phyloP scores from a whole-genome alignment of 2,888 invertebrate genomes.

The Orthosia gracilis region DNA sequence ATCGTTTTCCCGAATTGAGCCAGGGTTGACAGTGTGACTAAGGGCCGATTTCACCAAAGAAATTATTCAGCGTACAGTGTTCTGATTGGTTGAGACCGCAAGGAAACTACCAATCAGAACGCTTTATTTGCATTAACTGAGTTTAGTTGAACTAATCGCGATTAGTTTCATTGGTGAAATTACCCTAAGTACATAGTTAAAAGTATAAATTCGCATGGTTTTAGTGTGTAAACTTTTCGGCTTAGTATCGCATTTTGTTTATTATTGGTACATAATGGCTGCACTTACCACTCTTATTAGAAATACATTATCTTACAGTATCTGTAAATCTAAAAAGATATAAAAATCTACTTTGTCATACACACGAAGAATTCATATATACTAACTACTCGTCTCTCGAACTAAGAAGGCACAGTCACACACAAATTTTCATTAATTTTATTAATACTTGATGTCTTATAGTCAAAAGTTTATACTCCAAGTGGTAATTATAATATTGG shows the following conservation, averaged over 20 bases:
- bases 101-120: too few species aligned
- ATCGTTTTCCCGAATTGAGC: background rate
- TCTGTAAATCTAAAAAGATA: constrained; percentile 67
- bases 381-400: constrained; percentile 51
- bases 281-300: constrained; percentile 15
- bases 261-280: constrained; percentile 11
- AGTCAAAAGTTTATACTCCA: constrained; percentile 7
- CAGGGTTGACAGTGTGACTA: background rate
- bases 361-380: constrained; percentile 62
- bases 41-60: too few species aligned
- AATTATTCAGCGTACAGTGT: too few species aligned
- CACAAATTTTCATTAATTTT: constrained; percentile 52
- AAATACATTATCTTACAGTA: constrained; percentile 37
- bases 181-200: too few species aligned
- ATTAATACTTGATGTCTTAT: constrained; percentile 62
- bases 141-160: too few species aligned
- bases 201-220: too few species aligned
- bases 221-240: background rate
- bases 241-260: constrained; percentile 11
- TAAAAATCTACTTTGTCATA: constrained; percentile 73
- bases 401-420: constrained; percentile 72
- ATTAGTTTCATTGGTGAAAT: too few species aligned
- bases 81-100: too few species aligned
- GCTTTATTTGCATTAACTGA: too few species aligned
- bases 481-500: constrained; percentile 28